Conservation (phyloP, 2,797 vertebrate genomes). For the Varecia variegata region DNA sequence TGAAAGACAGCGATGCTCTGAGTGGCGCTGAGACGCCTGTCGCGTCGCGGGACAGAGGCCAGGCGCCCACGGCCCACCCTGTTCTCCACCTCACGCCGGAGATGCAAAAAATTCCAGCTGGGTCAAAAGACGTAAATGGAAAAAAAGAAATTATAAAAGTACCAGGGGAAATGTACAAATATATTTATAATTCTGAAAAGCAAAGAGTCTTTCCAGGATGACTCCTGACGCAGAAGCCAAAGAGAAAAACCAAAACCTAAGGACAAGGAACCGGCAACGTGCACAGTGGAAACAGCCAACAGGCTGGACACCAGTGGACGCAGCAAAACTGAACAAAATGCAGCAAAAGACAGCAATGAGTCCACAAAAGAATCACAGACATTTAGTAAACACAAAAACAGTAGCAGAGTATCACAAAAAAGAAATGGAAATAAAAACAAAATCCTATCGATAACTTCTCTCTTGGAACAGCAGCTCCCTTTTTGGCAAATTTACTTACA, state of each 20-base stretch:
- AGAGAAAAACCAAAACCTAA: not conserved
- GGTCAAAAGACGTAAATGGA: not conserved
- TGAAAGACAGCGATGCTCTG: not conserved
- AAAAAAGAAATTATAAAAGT: not conserved
- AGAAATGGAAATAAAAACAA: not conserved
- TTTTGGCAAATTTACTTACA: not conserved
- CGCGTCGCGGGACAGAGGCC: not conserved
- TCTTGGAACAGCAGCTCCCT: not conserved
- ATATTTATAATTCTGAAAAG: not conserved
- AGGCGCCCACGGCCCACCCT: not conserved
- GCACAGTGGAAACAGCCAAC: not conserved
- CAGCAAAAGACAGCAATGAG: not conserved
- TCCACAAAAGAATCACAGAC: not conserved
- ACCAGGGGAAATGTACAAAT: not conserved
- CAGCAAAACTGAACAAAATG: accelerated
- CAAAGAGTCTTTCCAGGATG: not conserved
- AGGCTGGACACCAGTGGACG: not conserved
- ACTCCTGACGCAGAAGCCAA: not conserved
- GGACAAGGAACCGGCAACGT: not conserved
- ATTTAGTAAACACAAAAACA: not conserved
- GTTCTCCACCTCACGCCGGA: not conserved
- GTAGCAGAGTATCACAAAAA: not conserved
- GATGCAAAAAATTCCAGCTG: not conserved
- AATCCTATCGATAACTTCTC: accelerated
- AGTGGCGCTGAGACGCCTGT: no score